Conservation (phyloP, 1,140 invertebrate species). For the Zaprionus ornatus region DNA sequence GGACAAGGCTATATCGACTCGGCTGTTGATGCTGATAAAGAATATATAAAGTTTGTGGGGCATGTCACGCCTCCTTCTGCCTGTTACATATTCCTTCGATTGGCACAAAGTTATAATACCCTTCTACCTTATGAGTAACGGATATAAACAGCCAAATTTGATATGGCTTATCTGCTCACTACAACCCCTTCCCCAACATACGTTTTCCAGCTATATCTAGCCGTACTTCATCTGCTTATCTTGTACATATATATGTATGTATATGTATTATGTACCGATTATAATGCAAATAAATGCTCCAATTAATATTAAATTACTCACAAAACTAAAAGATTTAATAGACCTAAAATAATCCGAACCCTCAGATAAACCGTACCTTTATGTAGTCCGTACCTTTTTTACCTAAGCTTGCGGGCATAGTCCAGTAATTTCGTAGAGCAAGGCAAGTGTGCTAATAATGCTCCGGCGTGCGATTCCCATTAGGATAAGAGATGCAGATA, state of each 20-base stretch:
- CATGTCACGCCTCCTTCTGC: too few species aligned
- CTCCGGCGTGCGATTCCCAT: conserved; percentile 44
- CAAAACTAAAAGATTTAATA: background rate
- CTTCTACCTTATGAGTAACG: too few species aligned
- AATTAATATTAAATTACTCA: background rate
- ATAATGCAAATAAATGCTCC: background rate
- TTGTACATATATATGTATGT: background rate
- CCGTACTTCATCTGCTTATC: background rate
- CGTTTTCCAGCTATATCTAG: background rate
- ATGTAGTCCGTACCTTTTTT: conserved; percentile 1
- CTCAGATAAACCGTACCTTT: background rate
- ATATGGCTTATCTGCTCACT: background rate
- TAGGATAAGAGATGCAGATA: conserved; percentile 59
- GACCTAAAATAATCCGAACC: background rate
- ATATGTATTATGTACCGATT: background rate
- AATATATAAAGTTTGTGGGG: too few species aligned
- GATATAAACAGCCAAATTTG: background rate
- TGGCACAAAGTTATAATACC: too few species aligned
- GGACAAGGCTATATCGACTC: too few species aligned
- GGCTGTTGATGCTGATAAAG: too few species aligned
- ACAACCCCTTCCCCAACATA: background rate
- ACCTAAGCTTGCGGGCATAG: background rate
- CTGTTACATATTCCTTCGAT: too few species aligned
- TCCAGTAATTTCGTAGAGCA: background rate
- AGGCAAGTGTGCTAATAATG: conserved; percentile 24